Evolutionary conservation across 2,888 invertebrate species (phyloP), one percentile per base, ranked within the genome.

Genomic region (Isoperla grammatica): DNA sequence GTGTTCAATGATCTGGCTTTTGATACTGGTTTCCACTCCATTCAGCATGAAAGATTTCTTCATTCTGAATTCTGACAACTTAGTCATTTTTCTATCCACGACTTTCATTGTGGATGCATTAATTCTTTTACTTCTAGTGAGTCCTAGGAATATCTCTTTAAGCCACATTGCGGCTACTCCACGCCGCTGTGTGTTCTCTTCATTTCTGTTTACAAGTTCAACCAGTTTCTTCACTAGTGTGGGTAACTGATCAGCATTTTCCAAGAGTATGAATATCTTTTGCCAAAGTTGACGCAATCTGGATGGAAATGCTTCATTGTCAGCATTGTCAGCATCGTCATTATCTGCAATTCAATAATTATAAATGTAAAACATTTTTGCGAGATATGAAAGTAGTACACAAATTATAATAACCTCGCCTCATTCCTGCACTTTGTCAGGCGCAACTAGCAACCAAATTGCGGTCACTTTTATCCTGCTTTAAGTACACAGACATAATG

Each of bases 201-300:
- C 56, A 29, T 43, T 46, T 9, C 43, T 43, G 17, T 37, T 15
- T n/a, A 19, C 9, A 22, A 56, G 45, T 19, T 29, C 19, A 6
- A 56, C 43, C 29, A 56, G 19, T 23, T 56, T 56, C 5, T 11
- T 11, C 11, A 56, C 12, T 6, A 56, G 17, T 2, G 15, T 13
- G 1, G 56, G 22, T 1, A 56, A 20, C 0, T 43, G 3, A 22
- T 46, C 35, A 2, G 42, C 29, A 13, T 43, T 19, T 56, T 56
- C 29, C 12, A 45, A 22, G n/a, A 29, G 15, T 12, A n/a, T 19
- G 9, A 56, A 22, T 17, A 45, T n/a, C 4, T 22, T 22, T 37
- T 56, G 23, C 56, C 56, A 56, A 5, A 56, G 46, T 1, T 43
- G 43, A 37, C 22, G 17, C 6, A 56, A 43, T 23, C 43, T 29